These are phyloP conservation scores for Anarhynchus alexandrinus DNA, from an alignment of 2,113 vertebrate species.

Conservation along the genomic window DNA sequence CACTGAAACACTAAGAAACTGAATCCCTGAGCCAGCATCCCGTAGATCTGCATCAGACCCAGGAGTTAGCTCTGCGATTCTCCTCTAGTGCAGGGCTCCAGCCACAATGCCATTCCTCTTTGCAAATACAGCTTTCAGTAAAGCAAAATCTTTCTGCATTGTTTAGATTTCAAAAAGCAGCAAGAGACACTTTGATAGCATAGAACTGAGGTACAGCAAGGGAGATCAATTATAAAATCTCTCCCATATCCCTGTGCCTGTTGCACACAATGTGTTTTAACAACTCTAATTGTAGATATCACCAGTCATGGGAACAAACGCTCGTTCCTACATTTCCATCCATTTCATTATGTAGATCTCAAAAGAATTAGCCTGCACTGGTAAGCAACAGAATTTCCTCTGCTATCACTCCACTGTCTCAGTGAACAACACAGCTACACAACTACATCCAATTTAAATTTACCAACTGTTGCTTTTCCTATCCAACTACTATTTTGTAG, in stretches of 20 bases:
- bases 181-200: background rate
- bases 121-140: background rate
- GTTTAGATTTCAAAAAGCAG: background rate
- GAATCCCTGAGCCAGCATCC: background rate
- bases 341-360: background rate
- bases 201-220: background rate
- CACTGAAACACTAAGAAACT: background rate
- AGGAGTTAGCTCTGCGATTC: background rate
- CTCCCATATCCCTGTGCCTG: background rate
- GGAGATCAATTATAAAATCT: background rate
- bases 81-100: background rate
- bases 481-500: background rate
- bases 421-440: background rate
- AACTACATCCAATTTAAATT: background rate
- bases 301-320: background rate
- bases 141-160: background rate
- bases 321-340: background rate
- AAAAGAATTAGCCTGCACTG: background rate
- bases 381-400: background rate
- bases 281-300: background rate
- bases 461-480: background rate
- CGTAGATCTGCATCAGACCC: background rate
- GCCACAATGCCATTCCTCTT: background rate
- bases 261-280: background rate
- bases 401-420: background rate